Evolutionary conservation across 2,113 vertebrate genomes (phyloP).

Genomic region (Sigmodon hispidus): DNA sequence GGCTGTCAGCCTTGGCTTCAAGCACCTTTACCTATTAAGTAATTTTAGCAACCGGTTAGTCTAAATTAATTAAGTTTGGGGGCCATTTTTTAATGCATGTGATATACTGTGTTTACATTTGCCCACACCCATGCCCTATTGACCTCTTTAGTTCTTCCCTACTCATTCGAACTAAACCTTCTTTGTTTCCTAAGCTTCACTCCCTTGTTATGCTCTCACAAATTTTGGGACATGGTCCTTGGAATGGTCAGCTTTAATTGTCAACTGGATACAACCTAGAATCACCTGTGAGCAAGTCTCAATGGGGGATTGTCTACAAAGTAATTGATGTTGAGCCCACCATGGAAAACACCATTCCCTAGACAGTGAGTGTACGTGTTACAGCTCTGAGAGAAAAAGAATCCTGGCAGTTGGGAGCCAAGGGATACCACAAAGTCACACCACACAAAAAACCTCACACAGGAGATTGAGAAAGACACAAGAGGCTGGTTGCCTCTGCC

Average conservation of each 20-base stretch:
- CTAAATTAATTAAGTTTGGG: neutral
- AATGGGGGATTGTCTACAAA: neutral
- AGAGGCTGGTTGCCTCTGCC: no score
- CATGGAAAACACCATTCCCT: neutral
- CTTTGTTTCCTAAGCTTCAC: neutral
- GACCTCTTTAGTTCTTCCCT: neutral
- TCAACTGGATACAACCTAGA: neutral
- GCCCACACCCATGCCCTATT: fast-evolving
- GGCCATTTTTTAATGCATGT: neutral
- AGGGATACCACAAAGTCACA: no score
- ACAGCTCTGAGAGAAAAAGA: neutral
- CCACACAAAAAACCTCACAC: no score
- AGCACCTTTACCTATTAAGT: neutral
- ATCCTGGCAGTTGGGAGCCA: no score
- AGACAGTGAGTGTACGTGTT: neutral
- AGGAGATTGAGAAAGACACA: no score
- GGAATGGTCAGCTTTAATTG: neutral
- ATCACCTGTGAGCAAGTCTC: neutral
- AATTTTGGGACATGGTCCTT: no score
- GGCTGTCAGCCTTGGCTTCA: neutral
- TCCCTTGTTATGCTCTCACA: neutral
- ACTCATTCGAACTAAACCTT: neutral
- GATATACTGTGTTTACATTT: no score
- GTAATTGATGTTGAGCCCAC: neutral
- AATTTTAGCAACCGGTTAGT: neutral